phyloP scores from a whole-genome alignment of 2,888 invertebrate species.

The Metallyticus violacea region DNA sequence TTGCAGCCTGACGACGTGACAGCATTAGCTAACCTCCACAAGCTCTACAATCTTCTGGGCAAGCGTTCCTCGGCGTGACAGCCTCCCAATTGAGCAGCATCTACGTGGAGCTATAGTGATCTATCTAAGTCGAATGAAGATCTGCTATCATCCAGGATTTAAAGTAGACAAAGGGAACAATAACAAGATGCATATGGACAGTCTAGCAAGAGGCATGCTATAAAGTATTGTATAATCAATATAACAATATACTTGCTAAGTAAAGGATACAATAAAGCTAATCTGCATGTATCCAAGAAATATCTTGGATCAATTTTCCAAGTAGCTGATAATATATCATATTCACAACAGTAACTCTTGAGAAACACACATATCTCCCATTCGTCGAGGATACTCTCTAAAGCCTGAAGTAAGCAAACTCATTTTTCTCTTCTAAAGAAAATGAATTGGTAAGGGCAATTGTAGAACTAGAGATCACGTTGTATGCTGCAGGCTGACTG shows the following conservation, averaged over 20 bases:
- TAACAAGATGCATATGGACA: too few relatives aligned
- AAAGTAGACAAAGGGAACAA: too few relatives aligned
- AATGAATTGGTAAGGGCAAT: not conserved
- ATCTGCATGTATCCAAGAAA: not conserved
- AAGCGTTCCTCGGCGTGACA: not conserved
- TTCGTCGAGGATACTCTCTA: not conserved
- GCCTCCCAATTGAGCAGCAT: not conserved
- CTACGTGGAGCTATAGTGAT: too few relatives aligned
- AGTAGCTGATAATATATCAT: not conserved
- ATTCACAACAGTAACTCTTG: too few relatives aligned
- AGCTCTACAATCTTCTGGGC: constrained; percentile 49
- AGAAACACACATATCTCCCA: not conserved
- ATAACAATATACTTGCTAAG: not conserved
- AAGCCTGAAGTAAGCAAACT: too few relatives aligned
- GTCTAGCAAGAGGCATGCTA: too few relatives aligned
- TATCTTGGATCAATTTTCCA: too few relatives aligned
- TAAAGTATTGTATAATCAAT: too few relatives aligned
- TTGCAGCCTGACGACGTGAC: constrained; percentile 86
- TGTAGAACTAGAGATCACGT: not conserved
- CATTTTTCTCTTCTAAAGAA: not conserved
- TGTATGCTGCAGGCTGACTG: not conserved
- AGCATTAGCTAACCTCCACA: constrained; percentile 84
- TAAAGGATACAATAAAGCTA: not conserved
- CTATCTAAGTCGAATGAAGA: too few relatives aligned
- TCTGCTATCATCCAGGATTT: too few relatives aligned